Conservation (phyloP, 2,113 vertebrate genomes). For the Brachionichthys hirsutus region DNA sequence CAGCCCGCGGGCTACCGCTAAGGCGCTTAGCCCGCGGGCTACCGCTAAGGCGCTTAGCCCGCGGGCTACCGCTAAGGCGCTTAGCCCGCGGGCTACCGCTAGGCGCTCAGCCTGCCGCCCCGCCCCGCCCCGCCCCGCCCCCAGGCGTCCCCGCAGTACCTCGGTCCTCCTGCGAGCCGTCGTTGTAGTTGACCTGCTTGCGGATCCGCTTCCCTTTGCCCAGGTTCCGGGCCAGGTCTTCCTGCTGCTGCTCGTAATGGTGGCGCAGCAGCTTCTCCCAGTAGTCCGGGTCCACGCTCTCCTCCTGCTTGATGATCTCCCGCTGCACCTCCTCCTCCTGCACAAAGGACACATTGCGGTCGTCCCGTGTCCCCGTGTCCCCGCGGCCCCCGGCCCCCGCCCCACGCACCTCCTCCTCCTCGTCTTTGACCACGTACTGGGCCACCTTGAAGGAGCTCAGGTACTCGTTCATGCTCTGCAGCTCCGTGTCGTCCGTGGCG, state of each 20-base stretch:
- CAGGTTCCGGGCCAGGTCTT: conserved; percentile 94
- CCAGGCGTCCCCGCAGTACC: no score
- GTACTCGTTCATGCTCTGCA: conserved; percentile 98
- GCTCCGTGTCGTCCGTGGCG: conserved; percentile 91
- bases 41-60: no score
- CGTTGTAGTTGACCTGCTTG: conserved; percentile 99
- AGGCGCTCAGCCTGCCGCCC: no score
- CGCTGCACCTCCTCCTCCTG: conserved; percentile 96
- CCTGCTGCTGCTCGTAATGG: conserved; percentile 97
- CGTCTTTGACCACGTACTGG: conserved; percentile 96
- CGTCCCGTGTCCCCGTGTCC: no score
- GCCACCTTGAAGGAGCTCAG: conserved; percentile 98
- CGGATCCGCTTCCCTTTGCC: conserved; percentile 97
- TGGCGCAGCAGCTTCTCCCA: conserved; percentile 97
- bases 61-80: no score
- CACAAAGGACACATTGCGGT: background rate
- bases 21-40: no score
- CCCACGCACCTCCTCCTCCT: conserved; percentile 85
- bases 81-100: no score
- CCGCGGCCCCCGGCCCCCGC: no score
- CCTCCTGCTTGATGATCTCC: conserved; percentile 98
- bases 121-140: no score
- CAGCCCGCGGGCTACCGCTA: no score
- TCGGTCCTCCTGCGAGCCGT: conserved; percentile 94
- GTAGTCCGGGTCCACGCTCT: conserved; percentile 96